Conservation (phyloP, 30 jellyfish, hydroid and myxozoan species). For the Aurelia sp. region DNA sequence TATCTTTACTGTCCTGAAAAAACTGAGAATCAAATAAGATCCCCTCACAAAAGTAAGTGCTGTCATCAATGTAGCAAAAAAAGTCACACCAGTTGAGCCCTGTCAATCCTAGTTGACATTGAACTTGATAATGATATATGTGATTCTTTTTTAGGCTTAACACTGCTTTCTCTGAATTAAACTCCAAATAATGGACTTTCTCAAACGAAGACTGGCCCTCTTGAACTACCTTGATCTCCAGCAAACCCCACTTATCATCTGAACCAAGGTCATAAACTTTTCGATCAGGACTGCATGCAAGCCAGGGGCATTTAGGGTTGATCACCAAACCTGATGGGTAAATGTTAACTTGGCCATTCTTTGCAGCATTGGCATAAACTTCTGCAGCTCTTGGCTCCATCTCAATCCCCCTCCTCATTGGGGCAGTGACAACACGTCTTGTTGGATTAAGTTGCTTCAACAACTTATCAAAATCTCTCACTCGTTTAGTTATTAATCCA, state of each 20-base stretch:
- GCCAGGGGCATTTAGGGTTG: slow-evolving; percentile 29
- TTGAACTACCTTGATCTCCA: slow-evolving; percentile 28
- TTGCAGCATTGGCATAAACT: slow-evolving; percentile 9
- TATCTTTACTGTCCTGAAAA: slow-evolving; percentile 18
- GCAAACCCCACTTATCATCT: slow-evolving; percentile 16
- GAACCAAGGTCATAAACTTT: slow-evolving; percentile 18
- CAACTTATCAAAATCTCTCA: slow-evolving; percentile 10
- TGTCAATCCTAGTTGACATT: slow-evolving; percentile 28
- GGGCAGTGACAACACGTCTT: slow-evolving; percentile 5
- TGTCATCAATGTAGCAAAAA: slow-evolving; percentile 24
- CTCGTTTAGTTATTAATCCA: slow-evolving; percentile 12
- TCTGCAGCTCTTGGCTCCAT: slow-evolving; percentile 22
- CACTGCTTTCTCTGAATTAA: not conserved
- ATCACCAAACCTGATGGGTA: slow-evolving; percentile 28
- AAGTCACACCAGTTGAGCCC: slow-evolving; percentile 30
- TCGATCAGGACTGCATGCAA: slow-evolving; percentile 41
- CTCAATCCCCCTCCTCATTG: slow-evolving; percentile 20
- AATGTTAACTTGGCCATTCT: slow-evolving; percentile 9
- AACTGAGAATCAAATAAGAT: slow-evolving; percentile 15
- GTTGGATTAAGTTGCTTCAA: slow-evolving; percentile 4
- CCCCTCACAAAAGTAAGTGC: slow-evolving; percentile 20
- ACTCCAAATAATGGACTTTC: slow-evolving; percentile 15
- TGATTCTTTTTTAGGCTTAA: slow-evolving; percentile 26
- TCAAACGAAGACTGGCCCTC: slow-evolving; percentile 14
- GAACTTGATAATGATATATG: slow-evolving; percentile 21